Evolutionary conservation across 2,797 vertebrate genomes (phyloP).

Genomic region (Stomatorhinus walkeri): DNA sequence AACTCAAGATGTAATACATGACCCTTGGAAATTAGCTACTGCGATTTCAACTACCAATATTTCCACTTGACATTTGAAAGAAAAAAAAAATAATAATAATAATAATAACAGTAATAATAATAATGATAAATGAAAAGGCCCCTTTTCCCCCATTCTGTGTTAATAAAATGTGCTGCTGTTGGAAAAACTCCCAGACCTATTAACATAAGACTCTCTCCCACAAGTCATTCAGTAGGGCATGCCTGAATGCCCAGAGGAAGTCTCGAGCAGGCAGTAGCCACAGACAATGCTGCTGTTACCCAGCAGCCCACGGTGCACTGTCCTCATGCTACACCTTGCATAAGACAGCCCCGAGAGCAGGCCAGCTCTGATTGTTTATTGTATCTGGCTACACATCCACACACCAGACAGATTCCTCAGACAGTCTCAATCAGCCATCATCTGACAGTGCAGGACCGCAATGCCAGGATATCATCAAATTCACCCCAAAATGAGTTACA

Average conservation of each 20-base stretch:
- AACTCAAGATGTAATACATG: conserved; percentile 42
- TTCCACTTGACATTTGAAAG: conserved; percentile 32
- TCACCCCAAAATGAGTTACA: background rate
- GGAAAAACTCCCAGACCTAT: conserved; percentile 49
- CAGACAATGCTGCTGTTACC: conserved; percentile 16
- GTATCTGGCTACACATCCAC: background rate
- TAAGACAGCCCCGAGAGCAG: conserved; percentile 18
- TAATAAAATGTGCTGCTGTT: conserved; percentile 55
- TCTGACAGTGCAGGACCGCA: background rate
- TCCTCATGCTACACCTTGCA: conserved; percentile 22
- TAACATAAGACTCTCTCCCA: conserved; percentile 48
- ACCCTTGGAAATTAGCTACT: conserved; percentile 57
- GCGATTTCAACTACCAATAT: conserved; percentile 48
- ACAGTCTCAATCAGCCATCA: background rate
- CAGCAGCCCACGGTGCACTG: conserved; percentile 31
- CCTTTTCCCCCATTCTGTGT: conserved; percentile 38
- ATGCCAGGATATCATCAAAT: background rate
- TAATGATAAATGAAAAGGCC: conserved; percentile 9
- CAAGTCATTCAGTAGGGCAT: conserved; percentile 29
- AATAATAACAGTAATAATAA: background rate
- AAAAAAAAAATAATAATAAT: conserved; percentile 24
- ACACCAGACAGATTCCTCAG: background rate
- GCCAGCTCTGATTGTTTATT: conserved; percentile 34
- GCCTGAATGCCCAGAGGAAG: conserved; percentile 53
- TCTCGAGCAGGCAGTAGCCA: conserved; percentile 37